phyloP scores from a whole-genome alignment of 2,797 vertebrate genomes.

The Periophthalmus magnuspinnatus region DNA sequence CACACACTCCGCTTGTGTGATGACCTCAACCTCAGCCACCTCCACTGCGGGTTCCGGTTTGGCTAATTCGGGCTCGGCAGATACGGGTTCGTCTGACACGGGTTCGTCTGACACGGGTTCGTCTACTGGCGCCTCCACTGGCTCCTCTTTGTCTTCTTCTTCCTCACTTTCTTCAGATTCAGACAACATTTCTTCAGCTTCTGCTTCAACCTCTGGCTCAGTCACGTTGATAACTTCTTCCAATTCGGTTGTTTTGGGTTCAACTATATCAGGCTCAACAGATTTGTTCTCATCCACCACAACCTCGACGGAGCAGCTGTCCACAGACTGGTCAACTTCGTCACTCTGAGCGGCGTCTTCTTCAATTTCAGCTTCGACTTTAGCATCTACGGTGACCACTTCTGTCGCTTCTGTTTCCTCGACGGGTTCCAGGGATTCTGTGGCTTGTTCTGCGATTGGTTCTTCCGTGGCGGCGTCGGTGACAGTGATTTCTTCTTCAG shows the following conservation, averaged over 20 bases:
- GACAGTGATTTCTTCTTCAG: constrained; percentile 8
- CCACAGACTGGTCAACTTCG: background rate
- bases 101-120: background rate
- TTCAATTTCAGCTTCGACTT: background rate
- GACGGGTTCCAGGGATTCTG: constrained; percentile 1
- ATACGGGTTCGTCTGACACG: background rate
- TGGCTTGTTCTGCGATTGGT: constrained; percentile 2
- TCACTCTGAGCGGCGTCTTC: background rate
- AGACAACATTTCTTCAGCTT: background rate
- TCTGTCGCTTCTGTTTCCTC: constrained; percentile 23
- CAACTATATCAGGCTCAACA: background rate
- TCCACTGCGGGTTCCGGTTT: constrained; percentile 8
- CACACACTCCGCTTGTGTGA: constrained; percentile 14
- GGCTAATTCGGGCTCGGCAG: background rate
- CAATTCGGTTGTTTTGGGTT: constrained; percentile 13
- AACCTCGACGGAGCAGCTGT: background rate
- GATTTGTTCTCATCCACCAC: background rate
- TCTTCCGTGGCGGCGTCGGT: constrained; percentile 11
- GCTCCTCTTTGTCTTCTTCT: background rate
- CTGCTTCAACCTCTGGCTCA: background rate
- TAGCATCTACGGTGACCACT: background rate
- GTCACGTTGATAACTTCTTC: constrained; percentile 6
- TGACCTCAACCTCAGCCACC: background rate
- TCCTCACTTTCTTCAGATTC: background rate
- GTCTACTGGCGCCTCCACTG: background rate